A percentile compares a stretch with the other conserved stretches of the same genome.
phyloP scores from a whole-genome alignment of 2,113 vertebrate genomes.

The Spea multiplicata region DNA sequence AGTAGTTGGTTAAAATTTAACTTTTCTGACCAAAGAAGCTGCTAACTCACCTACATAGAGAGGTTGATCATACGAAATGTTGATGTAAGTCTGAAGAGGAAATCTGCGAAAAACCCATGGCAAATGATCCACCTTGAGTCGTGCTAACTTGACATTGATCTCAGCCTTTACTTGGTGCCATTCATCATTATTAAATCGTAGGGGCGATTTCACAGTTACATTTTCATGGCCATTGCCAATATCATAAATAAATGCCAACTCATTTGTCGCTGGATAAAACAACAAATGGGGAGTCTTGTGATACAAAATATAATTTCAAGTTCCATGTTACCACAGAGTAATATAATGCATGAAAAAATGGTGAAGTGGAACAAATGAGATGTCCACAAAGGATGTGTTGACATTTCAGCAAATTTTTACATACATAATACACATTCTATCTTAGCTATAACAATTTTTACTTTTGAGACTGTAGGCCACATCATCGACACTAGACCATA shows the following conservation, averaged over 20 bases:
- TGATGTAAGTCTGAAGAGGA: conserved; percentile 87
- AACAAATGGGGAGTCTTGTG: background rate
- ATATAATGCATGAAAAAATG: too few species aligned
- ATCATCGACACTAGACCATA: too few species aligned
- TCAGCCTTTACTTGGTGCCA: conserved; percentile 96
- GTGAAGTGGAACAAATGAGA: too few species aligned
- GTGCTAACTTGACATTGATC: conserved; percentile 87
- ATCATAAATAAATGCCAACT: conserved; percentile 83
- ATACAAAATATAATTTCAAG: too few species aligned
- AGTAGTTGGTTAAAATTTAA: too few species aligned
- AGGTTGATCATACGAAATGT: conserved; percentile 81
- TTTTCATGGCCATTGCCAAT: conserved; percentile 92
- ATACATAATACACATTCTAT: too few species aligned
- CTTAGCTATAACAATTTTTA: too few species aligned
- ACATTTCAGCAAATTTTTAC: too few species aligned
- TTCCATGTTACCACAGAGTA: too few species aligned
- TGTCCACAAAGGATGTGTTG: too few species aligned
- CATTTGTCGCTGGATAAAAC: conserved; percentile 72
- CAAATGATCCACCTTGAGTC: conserved; percentile 89
- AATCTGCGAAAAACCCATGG: conserved; percentile 82
- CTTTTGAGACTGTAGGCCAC: too few species aligned
- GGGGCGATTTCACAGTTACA: conserved; percentile 71
- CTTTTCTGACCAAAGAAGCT: too few species aligned
- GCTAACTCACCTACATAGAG: conserved; percentile 80
- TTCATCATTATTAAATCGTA: conserved; percentile 85